A percentile compares a stretch with the other conserved stretches of the same genome.
Conservation (phyloP, 2,113 vertebrate genomes). For the Pygathrix nemaeus region DNA sequence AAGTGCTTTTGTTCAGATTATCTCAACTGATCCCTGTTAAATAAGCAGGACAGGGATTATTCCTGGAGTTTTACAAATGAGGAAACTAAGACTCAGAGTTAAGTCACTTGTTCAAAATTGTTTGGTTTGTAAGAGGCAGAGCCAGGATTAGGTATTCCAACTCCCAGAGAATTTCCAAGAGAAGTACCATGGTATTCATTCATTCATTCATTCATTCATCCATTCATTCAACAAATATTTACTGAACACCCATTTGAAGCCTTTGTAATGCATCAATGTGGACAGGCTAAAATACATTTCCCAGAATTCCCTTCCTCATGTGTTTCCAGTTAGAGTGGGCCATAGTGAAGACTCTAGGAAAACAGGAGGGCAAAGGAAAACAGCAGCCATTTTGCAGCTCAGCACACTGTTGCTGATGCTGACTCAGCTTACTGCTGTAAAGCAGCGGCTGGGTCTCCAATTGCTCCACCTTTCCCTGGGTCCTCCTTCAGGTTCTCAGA, state of each 20-base stretch:
- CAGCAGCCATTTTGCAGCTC: background rate
- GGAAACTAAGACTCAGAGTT: background rate
- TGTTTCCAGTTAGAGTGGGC: background rate
- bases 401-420: background rate
- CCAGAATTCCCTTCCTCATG: background rate
- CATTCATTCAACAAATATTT: background rate
- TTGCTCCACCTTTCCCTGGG: background rate
- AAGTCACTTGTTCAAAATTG: background rate
- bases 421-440: background rate
- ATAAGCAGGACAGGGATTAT: background rate
- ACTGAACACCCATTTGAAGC: background rate
- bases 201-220: background rate
- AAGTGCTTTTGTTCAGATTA: slow-evolving; percentile 25
- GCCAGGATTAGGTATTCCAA: background rate
- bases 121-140: background rate
- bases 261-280: background rate
- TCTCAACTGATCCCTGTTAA: background rate
- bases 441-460: background rate
- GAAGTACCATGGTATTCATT: background rate
- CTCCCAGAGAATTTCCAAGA: background rate
- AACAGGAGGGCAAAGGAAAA: background rate
- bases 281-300: background rate
- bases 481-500: background rate
- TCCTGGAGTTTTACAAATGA: background rate
- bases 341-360: background rate